Percentiles rank a stretch among this genome's conserved stretches.
phyloP scores from a whole-genome alignment of 2,797 vertebrate genomes.

The Masticophis lateralis region DNA sequence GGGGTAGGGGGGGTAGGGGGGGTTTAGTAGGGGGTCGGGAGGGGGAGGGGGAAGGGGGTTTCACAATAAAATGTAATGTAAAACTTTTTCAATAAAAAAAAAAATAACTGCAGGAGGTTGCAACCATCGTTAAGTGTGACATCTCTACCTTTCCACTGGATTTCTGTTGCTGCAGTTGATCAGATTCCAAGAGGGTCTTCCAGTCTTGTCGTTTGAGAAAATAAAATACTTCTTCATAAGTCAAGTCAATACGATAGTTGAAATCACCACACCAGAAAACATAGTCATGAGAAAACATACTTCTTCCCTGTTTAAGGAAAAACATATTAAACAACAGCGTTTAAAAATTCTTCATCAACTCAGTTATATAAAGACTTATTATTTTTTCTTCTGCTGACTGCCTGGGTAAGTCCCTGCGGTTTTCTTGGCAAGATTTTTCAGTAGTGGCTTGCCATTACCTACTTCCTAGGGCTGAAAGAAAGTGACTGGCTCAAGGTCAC shows the following conservation, averaged over 20 bases:
- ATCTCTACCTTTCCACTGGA: slow-evolving; percentile 74
- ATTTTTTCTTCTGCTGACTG: not conserved
- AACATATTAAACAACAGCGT: not conserved
- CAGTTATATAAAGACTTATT: not conserved
- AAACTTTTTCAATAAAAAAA: too few relatives aligned
- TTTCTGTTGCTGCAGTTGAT: slow-evolving; percentile 78
- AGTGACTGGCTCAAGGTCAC: not conserved
- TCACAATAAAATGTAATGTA: too few relatives aligned
- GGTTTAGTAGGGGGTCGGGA: too few relatives aligned
- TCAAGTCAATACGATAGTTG: slow-evolving; percentile 79
- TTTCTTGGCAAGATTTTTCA: not conserved
- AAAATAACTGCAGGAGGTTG: too few relatives aligned
- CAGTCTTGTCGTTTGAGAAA: slow-evolving; percentile 79
- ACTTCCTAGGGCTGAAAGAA: not conserved
- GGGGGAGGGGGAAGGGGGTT: too few relatives aligned
- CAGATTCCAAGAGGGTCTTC: slow-evolving; percentile 77
- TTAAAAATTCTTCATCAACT: not conserved
- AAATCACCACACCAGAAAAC: slow-evolving; percentile 82
- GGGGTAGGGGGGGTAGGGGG: too few relatives aligned
- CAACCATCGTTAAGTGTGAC: not conserved
- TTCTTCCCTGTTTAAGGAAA: slow-evolving; percentile 67
- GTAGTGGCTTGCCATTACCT: not conserved
- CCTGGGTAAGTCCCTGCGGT: not conserved
- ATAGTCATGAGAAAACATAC: slow-evolving; percentile 78
- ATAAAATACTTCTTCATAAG: slow-evolving; percentile 78